These are phyloP conservation scores for Anneissia japonica DNA, from an alignment of 35 echinoderm and acorn worm genomes.

Conservation along the genomic window DNA sequence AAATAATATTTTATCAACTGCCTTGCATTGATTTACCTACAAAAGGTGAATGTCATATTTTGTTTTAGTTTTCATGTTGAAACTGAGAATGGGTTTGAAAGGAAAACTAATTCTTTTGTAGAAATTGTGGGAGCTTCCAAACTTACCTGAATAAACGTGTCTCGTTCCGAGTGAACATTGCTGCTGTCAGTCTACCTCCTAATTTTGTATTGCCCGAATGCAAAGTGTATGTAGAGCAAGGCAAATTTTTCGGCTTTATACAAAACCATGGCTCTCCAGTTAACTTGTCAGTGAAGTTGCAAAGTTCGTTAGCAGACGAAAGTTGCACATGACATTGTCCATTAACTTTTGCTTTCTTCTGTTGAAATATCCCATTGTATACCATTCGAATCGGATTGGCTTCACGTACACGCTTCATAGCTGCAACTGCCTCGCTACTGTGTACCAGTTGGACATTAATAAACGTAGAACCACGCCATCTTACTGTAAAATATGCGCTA, in stretches of 20 bases:
- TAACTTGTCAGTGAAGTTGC: neutral
- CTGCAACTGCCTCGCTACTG: conserved; percentile 18
- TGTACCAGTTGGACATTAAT: conserved; percentile 33
- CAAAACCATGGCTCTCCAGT: neutral
- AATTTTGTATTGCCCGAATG: neutral
- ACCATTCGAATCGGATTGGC: neutral
- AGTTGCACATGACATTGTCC: neutral
- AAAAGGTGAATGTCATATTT: too few relatives aligned
- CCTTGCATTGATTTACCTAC: too few relatives aligned
- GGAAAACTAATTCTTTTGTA: too few relatives aligned
- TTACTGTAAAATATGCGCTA: conserved; percentile 20
- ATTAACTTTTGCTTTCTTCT: neutral
- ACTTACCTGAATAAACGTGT: neutral
- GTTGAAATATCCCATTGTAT: neutral
- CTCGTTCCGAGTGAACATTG: neutral
- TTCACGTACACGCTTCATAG: neutral
- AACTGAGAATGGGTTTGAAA: too few relatives aligned
- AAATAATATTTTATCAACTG: too few relatives aligned
- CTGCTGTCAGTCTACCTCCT: neutral
- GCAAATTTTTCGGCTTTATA: neutral
- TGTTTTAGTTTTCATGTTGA: too few relatives aligned
- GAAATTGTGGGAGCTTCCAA: too few relatives aligned
- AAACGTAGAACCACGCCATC: conserved; percentile 11
- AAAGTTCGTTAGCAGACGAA: neutral
- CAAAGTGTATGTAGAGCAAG: neutral